These are phyloP conservation scores for Sardinella longiceps DNA, from an alignment of 2,797 vertebrate species.

Conservation along the genomic window DNA sequence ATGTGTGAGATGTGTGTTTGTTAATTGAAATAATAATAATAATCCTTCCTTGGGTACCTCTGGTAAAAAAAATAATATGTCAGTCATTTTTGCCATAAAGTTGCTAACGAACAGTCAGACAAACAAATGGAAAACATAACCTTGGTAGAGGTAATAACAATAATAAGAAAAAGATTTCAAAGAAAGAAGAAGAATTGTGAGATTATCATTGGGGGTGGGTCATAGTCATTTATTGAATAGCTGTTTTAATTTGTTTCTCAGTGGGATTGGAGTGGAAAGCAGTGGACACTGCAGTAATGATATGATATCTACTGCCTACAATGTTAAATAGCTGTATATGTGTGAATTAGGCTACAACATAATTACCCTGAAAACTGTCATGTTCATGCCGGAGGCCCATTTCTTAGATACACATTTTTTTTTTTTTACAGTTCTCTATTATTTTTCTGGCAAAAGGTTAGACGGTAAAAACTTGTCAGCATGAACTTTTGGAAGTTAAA, in stretches of 20 bases:
- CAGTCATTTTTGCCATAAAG: no score
- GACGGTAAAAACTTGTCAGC: background rate
- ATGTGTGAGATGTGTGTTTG: no score
- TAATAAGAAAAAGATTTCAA: no score
- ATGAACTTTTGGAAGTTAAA: background rate
- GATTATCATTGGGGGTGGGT: no score
- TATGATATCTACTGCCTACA: background rate
- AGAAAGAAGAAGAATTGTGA: no score
- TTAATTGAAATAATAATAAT: no score
- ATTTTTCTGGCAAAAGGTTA: background rate
- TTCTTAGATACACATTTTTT: background rate
- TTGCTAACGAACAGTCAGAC: no score
- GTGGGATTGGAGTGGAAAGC: background rate
- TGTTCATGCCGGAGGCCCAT: background rate
- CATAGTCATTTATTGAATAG: background rate
- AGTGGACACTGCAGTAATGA: background rate
- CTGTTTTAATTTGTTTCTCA: background rate
- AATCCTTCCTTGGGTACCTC: no score
- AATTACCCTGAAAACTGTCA: background rate
- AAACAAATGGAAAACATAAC: no score
- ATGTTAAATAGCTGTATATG: background rate
- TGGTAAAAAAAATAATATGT: no score
- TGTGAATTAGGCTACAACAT: background rate
- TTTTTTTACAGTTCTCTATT: background rate
- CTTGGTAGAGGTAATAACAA: no score